Percentiles rank a stretch among this genome's conserved stretches.
Evolutionary conservation across 2,113 vertebrate species (phyloP).

Genomic region (Chloropsis hardwickii): DNA sequence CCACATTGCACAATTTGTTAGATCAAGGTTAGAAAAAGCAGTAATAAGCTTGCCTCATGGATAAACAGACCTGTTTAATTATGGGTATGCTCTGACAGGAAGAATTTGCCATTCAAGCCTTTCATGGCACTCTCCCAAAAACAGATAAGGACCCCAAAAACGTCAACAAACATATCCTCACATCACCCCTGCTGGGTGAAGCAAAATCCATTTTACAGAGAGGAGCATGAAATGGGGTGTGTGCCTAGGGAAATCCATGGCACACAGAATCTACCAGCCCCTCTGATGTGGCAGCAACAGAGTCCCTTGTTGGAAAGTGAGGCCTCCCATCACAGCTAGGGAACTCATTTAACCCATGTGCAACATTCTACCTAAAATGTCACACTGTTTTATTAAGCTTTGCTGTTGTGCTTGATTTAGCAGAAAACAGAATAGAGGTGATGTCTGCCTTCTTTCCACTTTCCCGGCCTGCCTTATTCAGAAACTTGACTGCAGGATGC

Average conservation of each 20-base stretch:
- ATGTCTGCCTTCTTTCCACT: background rate
- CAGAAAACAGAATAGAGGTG: background rate
- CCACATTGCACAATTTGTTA: background rate
- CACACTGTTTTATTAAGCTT: background rate
- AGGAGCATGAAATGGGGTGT: background rate
- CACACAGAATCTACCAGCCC: background rate
- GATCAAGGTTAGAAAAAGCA: background rate
- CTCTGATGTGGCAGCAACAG: fast-evolving
- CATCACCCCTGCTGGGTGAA: background rate
- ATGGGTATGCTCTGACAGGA: background rate
- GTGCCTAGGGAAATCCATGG: background rate
- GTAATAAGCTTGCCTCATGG: background rate
- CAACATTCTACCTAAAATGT: background rate
- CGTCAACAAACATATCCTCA: background rate
- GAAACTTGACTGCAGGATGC: background rate
- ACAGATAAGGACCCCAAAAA: background rate
- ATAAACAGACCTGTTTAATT: background rate
- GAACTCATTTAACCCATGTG: background rate
- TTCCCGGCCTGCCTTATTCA: background rate
- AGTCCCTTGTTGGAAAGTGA: background rate
- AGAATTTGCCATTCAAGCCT: background rate
- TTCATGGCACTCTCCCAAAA: background rate
- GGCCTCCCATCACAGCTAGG: background rate
- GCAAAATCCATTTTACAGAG: background rate
- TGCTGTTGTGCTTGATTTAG: background rate